These are phyloP conservation scores for Iguana delicatissima DNA, from an alignment of 2,797 vertebrate species.

Conservation along the genomic window DNA sequence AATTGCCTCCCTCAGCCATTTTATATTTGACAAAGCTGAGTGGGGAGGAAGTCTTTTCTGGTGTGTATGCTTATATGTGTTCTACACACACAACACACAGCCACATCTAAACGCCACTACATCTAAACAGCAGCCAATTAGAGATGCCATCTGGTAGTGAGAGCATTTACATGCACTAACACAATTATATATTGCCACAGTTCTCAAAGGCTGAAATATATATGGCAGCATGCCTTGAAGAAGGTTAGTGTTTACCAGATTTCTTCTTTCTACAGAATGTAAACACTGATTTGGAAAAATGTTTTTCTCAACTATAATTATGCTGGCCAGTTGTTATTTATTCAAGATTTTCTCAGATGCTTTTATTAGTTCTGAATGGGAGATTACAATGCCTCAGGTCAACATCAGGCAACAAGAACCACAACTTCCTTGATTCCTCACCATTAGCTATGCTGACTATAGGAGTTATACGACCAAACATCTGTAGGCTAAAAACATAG, in stretches of 20 bases:
- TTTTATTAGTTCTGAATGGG: not conserved
- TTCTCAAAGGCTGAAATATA: not conserved
- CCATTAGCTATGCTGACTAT: not conserved
- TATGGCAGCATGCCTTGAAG: not conserved
- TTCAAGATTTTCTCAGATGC: not conserved
- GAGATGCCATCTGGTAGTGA: not conserved
- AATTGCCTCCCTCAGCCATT: not conserved
- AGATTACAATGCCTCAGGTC: no score
- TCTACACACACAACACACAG: no score
- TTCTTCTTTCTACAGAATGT: constrained; percentile 2
- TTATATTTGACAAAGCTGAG: not conserved
- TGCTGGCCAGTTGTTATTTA: not conserved
- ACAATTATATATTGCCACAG: not conserved
- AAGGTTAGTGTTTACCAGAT: not conserved
- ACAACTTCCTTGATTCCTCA: not conserved
- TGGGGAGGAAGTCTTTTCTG: not conserved
- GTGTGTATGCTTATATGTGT: not conserved
- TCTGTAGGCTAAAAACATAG: not conserved
- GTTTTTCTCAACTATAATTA: not conserved
- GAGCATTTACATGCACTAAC: not conserved
- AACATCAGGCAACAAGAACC: not conserved
- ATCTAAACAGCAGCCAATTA: not conserved
- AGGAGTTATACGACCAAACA: not conserved
- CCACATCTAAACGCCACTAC: not conserved
- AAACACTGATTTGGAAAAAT: not conserved